A percentile compares a stretch with the other conserved stretches of the same genome.
These are phyloP conservation scores for Bergia sp. DNA, from an alignment of 92 coral and sea anemone species.

Conservation along the genomic window DNA sequence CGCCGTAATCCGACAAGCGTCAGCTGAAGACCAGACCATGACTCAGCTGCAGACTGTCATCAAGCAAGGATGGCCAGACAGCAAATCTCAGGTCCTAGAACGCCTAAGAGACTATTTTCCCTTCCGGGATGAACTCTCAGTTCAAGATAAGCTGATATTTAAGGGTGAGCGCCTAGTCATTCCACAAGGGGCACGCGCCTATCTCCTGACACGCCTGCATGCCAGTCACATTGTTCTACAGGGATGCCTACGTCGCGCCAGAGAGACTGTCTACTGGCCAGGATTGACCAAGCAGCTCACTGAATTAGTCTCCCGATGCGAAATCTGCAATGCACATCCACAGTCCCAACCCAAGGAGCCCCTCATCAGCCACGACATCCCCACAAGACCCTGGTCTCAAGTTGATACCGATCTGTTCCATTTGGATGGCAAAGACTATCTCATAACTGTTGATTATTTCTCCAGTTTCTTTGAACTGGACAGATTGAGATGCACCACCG, in stretches of 20 bases:
- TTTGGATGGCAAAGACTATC: not conserved
- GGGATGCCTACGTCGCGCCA: conserved; percentile 6
- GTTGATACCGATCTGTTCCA: conserved; percentile 27
- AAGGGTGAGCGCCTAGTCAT: conserved; percentile 11
- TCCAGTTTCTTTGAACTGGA: conserved; percentile 27
- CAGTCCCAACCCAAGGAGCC: conserved; percentile 32
- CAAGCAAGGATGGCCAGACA: conserved; percentile 31
- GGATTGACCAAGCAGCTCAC: conserved; percentile 22
- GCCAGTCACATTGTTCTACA: conserved; percentile 22
- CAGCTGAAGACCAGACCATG: not conserved
- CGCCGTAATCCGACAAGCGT: not conserved
- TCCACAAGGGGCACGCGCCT: not conserved
- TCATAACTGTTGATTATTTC: conserved; percentile 22
- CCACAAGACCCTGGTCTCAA: conserved; percentile 27
- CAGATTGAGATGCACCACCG: conserved; percentile 17
- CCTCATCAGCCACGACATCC: conserved; percentile 28
- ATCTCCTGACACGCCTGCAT: not conserved
- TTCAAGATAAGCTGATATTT: not conserved
- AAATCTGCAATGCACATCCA: not conserved
- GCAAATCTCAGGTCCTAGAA: not conserved
- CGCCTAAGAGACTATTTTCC: not conserved
- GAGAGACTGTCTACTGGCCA: conserved; percentile 39
- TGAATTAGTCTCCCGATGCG: conserved; percentile 9
- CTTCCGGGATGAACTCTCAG: not conserved
- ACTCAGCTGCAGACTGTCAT: not conserved